Evolutionary conservation across 2,888 invertebrate genomes (phyloP), one percentile per base, ranked within the genome.

Genomic region (Eucera pruinosa): DNA sequence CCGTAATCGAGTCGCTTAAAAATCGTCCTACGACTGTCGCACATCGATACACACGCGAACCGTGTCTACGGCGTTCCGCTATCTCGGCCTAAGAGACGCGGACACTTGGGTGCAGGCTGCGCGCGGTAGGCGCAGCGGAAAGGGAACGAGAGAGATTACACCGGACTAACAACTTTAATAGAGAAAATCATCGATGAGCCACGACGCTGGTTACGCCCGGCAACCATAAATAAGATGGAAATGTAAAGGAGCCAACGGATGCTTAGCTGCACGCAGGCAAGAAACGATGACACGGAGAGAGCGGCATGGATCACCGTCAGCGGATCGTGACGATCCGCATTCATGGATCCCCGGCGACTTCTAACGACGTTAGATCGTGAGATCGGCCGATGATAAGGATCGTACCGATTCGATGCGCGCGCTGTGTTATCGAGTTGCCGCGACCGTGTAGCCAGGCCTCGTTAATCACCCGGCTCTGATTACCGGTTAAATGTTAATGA

Each of bases 401-500:
- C 27, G 64, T 74, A 60, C 62, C n/a, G 57, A n/a, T 47, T 47
- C 57, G n/a, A n/a, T n/a, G n/a, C n/a, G n/a, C 25, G 25, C 13
- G 48, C 23, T 54, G 39, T 30, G 76, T 66, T 70, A 65, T 61
- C 71, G 65, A 23, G 41, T n/a, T n/a, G n/a, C n/a, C n/a, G n/a
- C 36, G 41, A 13, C 36, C 48, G 15, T 41, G 23, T 7, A 7
- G 52, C 6, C 9, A 13, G 41, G 2, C 23, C 68, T 64, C 76
- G 60, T 73, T 78, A 75, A 84, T 82, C 81, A 45, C 50, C 45
- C 48, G 43, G 43, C 50, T 58, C 55, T 83, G 83, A 85, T 85
- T 85, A 78, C 73, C 67, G 58, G 75, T 69, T 85, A 85, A 85
- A 85, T 82, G 85, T 83, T 85, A 85, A 85, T 79, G 80, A 71